phyloP scores from a whole-genome alignment of 2,888 invertebrate genomes.

The Drosophila lutescens region DNA sequence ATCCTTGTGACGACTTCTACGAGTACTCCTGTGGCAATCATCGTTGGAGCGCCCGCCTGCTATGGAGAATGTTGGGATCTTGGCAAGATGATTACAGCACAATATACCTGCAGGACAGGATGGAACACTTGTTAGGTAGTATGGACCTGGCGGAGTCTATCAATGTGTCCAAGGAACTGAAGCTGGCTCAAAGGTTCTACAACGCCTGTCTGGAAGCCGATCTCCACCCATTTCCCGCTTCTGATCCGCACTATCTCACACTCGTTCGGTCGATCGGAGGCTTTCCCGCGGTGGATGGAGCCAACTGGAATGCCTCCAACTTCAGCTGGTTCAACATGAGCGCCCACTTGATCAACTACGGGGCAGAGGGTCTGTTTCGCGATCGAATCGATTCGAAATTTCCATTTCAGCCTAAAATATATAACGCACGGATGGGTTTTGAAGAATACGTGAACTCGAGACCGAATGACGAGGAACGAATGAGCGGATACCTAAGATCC shows the following conservation, averaged over 20 bases:
- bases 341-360: slow-evolving; percentile 79
- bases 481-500: slow-evolving; percentile 70
- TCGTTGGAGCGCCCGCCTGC: slow-evolving; percentile 54
- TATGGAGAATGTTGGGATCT: no score
- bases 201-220: slow-evolving; percentile 72
- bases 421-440: no score
- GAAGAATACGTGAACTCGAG: no score
- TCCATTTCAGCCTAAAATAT: no score
- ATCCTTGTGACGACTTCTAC: slow-evolving; percentile 82
- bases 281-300: slow-evolving; percentile 80
- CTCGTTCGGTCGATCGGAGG: slow-evolving; percentile 79
- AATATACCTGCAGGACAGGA: slow-evolving; percentile 51
- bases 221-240: slow-evolving; percentile 65
- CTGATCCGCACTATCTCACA: slow-evolving; percentile 70
- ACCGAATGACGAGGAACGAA: slow-evolving; percentile 56
- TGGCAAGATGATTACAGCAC: no score
- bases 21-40: slow-evolving; percentile 82
- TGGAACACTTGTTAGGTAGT: not conserved
- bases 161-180: slow-evolving; percentile 67
- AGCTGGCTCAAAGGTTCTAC: slow-evolving; percentile 70
- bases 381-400: slow-evolving; percentile 16
- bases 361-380: slow-evolving; percentile 60
- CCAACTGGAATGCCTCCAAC: slow-evolving; percentile 65
- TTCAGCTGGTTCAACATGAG: slow-evolving; percentile 83
- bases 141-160: slow-evolving; percentile 19